Percentiles rank a stretch among this genome's conserved stretches.
Conservation (phyloP, 1,140 invertebrate species). For the Ruditapes philippinarum region DNA sequence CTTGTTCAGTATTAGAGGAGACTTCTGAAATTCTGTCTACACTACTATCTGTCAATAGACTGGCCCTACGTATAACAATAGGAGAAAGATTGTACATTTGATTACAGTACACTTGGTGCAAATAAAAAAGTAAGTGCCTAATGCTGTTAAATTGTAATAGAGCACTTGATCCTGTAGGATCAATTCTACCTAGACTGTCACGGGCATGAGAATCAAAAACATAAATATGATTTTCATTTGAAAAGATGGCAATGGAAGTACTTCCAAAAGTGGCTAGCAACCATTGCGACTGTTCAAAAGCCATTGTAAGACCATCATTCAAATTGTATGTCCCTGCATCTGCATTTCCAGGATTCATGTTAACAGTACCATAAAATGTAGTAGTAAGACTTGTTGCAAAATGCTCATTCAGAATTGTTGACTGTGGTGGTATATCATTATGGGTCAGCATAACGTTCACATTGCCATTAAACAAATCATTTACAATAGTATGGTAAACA, state of each 20-base stretch:
- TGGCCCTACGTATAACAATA: no score
- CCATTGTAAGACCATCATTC: background rate
- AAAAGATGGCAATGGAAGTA: background rate
- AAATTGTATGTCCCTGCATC: background rate
- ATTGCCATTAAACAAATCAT: background rate
- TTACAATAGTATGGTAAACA: background rate
- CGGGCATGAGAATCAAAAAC: background rate
- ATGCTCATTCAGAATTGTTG: background rate
- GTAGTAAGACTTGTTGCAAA: background rate
- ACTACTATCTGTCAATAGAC: no score
- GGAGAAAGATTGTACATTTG: background rate
- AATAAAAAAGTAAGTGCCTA: background rate
- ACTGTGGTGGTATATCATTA: constrained; percentile 7
- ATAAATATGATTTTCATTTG: background rate
- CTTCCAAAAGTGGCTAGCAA: background rate
- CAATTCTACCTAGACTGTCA: background rate
- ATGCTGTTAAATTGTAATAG: background rate
- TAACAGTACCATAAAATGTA: background rate
- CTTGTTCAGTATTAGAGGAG: no score
- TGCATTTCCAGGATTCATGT: background rate
- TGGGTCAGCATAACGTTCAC: background rate
- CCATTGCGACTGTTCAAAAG: background rate
- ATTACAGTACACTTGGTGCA: background rate
- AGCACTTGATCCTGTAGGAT: background rate
- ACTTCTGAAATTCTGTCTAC: no score